phyloP scores from a whole-genome alignment of 2,113 vertebrate genomes.

The Chaenogobius annularis region DNA sequence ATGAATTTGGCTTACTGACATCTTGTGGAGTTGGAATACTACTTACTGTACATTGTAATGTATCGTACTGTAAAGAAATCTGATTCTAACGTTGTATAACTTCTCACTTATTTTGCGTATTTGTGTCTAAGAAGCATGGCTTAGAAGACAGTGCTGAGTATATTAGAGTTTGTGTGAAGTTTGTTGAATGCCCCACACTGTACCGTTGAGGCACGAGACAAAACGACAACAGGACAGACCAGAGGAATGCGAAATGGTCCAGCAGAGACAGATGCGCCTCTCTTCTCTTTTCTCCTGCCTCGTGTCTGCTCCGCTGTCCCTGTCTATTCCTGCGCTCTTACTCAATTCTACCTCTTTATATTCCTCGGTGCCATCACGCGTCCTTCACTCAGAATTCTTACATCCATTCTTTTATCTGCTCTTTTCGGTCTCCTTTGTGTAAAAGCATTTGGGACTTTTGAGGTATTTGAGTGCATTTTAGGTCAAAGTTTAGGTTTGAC shows the following conservation, averaged over 20 bases:
- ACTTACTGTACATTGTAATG: no score
- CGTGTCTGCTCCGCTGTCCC: conserved; percentile 33
- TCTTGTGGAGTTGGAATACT: no score
- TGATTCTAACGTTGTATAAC: no score
- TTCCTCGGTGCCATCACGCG: conserved; percentile 34
- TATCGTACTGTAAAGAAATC: no score
- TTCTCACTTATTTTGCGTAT: no score
- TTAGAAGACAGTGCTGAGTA: background rate
- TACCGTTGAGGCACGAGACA: conserved; percentile 58
- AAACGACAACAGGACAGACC: conserved; percentile 42
- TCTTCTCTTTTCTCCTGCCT: conserved; percentile 4
- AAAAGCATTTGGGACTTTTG: conserved; percentile 25
- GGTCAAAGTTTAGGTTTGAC: background rate
- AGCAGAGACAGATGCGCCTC: conserved; percentile 31
- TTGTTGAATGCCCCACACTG: conserved; percentile 59
- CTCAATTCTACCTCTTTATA: conserved; percentile 50
- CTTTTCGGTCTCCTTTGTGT: conserved; percentile 41
- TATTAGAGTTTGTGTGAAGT: conserved; percentile 38
- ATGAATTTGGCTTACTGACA: no score
- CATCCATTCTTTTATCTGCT: conserved; percentile 53
- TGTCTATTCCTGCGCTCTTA: conserved; percentile 30
- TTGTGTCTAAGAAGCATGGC: background rate
- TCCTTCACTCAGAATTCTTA: conserved; percentile 54
- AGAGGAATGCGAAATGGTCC: conserved; percentile 60
- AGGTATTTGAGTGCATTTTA: background rate